Percentiles rank a stretch among this genome's conserved stretches.
phyloP scores from a whole-genome alignment of 2,797 vertebrate genomes.

The Todus mexicanus region DNA sequence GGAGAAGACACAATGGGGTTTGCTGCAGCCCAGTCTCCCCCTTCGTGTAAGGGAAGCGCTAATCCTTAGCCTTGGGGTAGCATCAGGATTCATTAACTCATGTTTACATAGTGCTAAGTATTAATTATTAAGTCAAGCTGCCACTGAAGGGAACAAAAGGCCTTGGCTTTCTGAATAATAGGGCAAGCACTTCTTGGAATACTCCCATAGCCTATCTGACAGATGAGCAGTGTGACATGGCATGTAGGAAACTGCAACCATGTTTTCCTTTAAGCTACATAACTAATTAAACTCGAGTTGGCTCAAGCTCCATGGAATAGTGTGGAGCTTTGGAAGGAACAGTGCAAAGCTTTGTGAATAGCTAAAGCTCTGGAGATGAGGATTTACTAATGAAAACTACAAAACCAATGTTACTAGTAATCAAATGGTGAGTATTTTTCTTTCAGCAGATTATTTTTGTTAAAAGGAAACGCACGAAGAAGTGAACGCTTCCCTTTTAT shows the following conservation, averaged over 20 bases:
- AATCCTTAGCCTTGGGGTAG: constrained; percentile 1
- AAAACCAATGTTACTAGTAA: background rate
- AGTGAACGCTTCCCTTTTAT: background rate
- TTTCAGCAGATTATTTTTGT: background rate
- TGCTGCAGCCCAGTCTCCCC: background rate
- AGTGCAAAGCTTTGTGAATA: background rate
- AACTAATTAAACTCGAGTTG: constrained; percentile 32
- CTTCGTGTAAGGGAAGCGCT: background rate
- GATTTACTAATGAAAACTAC: background rate
- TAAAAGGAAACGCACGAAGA: background rate
- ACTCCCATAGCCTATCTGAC: constrained; percentile 20
- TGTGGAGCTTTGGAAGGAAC: background rate
- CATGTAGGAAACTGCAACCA: background rate
- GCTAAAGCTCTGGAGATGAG: background rate
- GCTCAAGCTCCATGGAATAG: background rate
- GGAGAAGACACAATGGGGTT: background rate
- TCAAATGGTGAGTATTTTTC: background rate
- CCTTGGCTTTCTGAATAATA: constrained; percentile 35
- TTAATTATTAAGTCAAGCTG: constrained; percentile 58
- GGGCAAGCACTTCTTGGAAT: background rate
- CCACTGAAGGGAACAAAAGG: constrained; percentile 22
- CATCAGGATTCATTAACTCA: constrained; percentile 27
- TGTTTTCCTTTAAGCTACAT: constrained; percentile 36
- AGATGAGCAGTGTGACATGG: background rate
- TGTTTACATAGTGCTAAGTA: constrained; percentile 32